Percentiles rank a stretch among this genome's conserved stretches.
Evolutionary conservation across 2,888 invertebrate genomes (phyloP).

Genomic region (Slavum lentiscoides): DNA sequence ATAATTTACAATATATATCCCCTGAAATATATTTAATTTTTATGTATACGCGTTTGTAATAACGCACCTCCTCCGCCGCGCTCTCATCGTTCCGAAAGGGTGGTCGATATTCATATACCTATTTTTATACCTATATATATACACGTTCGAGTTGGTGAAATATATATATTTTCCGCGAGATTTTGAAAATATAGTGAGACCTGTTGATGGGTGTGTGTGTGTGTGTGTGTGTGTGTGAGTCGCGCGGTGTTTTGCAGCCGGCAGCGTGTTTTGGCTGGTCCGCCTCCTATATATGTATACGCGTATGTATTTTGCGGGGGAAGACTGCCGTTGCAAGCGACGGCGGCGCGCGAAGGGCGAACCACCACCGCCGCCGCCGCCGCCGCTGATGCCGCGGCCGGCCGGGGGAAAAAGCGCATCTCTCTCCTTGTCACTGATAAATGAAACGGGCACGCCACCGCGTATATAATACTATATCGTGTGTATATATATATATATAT

Average conservation of each 20-base stretch:
- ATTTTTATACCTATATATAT: no score
- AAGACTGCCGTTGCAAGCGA: conserved; percentile 26
- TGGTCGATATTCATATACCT: no score
- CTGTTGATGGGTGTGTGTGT: conserved; percentile 38
- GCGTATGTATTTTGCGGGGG: conserved; percentile 7
- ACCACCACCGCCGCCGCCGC: no score
- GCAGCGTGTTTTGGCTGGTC: conserved; percentile 41
- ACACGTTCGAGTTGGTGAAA: no score
- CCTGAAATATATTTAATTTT: no score
- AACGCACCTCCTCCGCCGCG: no score
- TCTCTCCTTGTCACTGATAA: conserved; percentile 53
- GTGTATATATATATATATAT: conserved; percentile 1
- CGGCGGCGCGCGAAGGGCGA: no score
- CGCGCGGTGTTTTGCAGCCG: conserved; percentile 39
- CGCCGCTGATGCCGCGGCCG: no score
- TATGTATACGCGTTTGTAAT: no score
- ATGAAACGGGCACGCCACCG: conserved; percentile 49
- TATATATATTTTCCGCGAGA: conserved; percentile 2
- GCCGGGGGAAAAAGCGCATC: conserved; percentile 49
- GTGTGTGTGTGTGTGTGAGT: neutral
- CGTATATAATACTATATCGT: neutral
- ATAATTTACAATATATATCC: no score
- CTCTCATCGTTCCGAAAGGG: no score
- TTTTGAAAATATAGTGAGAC: conserved; percentile 11
- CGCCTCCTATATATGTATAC: neutral